These are phyloP conservation scores for Campoletis sonorensis DNA, from an alignment of 1,140 invertebrate genomes.

Conservation along the genomic window DNA sequence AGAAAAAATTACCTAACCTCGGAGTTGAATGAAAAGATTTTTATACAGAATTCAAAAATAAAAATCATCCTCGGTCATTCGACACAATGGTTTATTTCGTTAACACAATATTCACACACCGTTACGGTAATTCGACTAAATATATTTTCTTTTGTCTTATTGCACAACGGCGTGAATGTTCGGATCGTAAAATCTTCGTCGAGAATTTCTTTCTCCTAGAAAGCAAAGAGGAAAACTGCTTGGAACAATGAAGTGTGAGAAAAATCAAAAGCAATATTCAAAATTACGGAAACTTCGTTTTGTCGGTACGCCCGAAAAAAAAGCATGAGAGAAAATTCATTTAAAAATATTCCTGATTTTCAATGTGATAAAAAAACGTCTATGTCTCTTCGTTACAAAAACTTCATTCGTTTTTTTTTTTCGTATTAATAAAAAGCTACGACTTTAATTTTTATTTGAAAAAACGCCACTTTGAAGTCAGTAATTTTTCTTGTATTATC, in stretches of 20 bases:
- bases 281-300: conserved; percentile 5
- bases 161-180: neutral
- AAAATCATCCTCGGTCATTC: neutral
- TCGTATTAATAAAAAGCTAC: too few species aligned
- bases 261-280: neutral
- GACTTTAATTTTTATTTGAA: too few species aligned
- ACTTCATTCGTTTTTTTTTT: too few species aligned
- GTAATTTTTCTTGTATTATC: too few species aligned
- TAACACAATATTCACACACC: neutral
- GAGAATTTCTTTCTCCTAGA: too few species aligned
- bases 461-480: too few species aligned
- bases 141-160: neutral
- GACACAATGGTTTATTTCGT: too few species aligned
- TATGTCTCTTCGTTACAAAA: neutral
- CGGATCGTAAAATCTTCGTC: neutral
- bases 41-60: neutral
- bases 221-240: too few species aligned
- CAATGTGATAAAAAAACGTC: conserved; percentile 40
- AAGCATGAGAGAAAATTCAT: conserved; percentile 60
- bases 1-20: neutral
- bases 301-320: conserved; percentile 36
- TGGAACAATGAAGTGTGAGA: neutral
- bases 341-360: conserved; percentile 66
- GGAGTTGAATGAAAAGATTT: neutral
- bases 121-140: neutral